Percentiles rank a stretch among this genome's conserved stretches.
Evolutionary conservation across 1,140 invertebrate species (phyloP).

Genomic region (Trigoniulus corallinus): DNA sequence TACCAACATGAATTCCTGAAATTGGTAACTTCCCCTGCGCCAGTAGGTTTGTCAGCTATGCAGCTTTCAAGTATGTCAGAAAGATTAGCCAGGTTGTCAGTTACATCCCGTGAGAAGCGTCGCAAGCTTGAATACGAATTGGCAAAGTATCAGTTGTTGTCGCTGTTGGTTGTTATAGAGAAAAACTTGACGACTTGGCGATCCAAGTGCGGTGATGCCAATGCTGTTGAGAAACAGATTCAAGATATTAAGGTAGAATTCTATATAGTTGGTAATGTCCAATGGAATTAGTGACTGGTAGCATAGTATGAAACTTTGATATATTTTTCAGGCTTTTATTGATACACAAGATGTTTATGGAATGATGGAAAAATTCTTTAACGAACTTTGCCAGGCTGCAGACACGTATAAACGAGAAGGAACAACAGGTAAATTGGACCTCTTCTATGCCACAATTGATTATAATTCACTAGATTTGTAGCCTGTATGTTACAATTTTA

Average conservation of each 20-base stretch:
- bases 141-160: slow-evolving; percentile 31
- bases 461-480: neutral
- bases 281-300: neutral
- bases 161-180: slow-evolving; percentile 74
- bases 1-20: slow-evolving; percentile 57
- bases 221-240: slow-evolving; percentile 62
- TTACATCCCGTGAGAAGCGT: slow-evolving; percentile 16
- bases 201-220: slow-evolving; percentile 66
- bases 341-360: slow-evolving; percentile 53
- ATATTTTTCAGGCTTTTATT: neutral
- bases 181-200: slow-evolving; percentile 75
- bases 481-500: slow-evolving; percentile 20
- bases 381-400: slow-evolving; percentile 77
- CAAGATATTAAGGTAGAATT: slow-evolving; percentile 48
- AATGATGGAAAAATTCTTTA: slow-evolving; percentile 74
- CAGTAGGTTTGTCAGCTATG: slow-evolving; percentile 44
- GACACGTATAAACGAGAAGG: slow-evolving; percentile 79
- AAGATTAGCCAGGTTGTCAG: slow-evolving; percentile 37
- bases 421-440: slow-evolving; percentile 5
- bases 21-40: slow-evolving; percentile 39
- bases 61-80: slow-evolving; percentile 62
- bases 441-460: neutral
- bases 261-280: neutral
- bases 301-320: no score
- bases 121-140: slow-evolving; percentile 21